These are phyloP conservation scores for Diplodus sargus DNA, from an alignment of 2,797 vertebrate species.

Conservation along the genomic window DNA sequence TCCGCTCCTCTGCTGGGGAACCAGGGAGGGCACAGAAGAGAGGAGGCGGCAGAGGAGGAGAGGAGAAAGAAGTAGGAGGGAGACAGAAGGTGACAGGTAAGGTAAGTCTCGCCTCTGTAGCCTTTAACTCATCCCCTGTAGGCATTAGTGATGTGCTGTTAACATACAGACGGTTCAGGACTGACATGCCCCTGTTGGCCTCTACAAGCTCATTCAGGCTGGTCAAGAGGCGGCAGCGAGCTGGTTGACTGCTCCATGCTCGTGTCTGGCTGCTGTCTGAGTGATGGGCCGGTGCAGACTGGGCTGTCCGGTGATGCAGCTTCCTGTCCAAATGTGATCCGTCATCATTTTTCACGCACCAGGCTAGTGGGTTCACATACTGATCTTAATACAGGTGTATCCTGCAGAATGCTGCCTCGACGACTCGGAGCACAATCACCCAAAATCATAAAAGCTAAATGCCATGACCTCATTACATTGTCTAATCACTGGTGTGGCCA, in stretches of 20 bases:
- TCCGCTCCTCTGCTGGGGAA: slow-evolving; percentile 50
- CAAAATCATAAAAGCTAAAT: slow-evolving; percentile 18
- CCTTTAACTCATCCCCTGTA: slow-evolving; percentile 53
- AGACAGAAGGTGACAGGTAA: slow-evolving; percentile 56
- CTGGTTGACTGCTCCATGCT: slow-evolving; percentile 51
- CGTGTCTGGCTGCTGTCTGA: slow-evolving; percentile 38
- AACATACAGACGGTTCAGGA: slow-evolving; percentile 56
- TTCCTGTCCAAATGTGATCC: slow-evolving; percentile 33
- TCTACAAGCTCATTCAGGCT: slow-evolving; percentile 42
- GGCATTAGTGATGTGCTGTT: slow-evolving; percentile 62
- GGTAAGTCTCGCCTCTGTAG: slow-evolving; percentile 34
- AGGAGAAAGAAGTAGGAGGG: slow-evolving; percentile 31
- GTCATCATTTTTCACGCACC: slow-evolving; percentile 46
- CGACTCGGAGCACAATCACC: not conserved
- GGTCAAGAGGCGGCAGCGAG: slow-evolving; percentile 35
- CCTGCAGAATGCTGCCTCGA: slow-evolving; percentile 6
- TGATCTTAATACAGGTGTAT: slow-evolving; percentile 39
- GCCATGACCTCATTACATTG: not conserved
- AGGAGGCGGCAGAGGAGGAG: slow-evolving; percentile 8
- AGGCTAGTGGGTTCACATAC: not conserved
- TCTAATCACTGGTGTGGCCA: not conserved
- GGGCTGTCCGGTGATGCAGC: slow-evolving; percentile 52
- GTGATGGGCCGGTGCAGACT: slow-evolving; percentile 45
- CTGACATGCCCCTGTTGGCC: slow-evolving; percentile 56
- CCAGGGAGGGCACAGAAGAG: slow-evolving; percentile 32